These are phyloP conservation scores for Rhagium mordax DNA, from an alignment of 2,888 invertebrate species.

Conservation along the genomic window DNA sequence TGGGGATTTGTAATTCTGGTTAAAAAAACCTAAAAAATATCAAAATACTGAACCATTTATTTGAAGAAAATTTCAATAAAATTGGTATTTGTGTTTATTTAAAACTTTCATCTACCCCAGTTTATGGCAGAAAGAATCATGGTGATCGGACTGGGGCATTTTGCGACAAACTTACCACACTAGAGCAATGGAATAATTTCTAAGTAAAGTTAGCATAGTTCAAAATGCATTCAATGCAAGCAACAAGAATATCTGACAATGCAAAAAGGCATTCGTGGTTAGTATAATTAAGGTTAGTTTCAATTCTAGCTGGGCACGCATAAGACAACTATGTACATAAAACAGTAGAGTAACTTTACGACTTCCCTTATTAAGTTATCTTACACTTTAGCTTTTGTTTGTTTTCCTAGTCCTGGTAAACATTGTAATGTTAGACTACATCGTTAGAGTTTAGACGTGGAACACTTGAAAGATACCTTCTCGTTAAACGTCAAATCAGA, in stretches of 20 bases:
- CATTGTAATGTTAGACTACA: background rate
- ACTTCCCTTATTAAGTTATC: slow-evolving; percentile 32
- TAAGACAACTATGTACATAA: slow-evolving; percentile 36
- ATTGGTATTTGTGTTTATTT: too few species aligned
- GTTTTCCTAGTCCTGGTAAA: slow-evolving; percentile 9
- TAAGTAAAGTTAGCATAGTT: background rate
- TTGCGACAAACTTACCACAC: too few species aligned
- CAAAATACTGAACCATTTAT: too few species aligned
- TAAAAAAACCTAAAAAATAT: too few species aligned
- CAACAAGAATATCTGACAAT: background rate
- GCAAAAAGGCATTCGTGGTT: slow-evolving; percentile 10
- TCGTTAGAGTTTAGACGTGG: background rate
- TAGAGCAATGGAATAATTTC: background rate
- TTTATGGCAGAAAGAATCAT: too few species aligned
- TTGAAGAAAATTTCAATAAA: too few species aligned
- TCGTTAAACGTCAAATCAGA: background rate
- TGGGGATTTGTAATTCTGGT: too few species aligned
- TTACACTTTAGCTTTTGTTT: slow-evolving; percentile 20
- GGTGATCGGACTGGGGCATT: too few species aligned
- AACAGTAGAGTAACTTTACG: slow-evolving; percentile 28
- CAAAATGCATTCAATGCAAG: background rate
- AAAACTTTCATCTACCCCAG: too few species aligned
- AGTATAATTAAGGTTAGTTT: slow-evolving; percentile 17
- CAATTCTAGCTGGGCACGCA: slow-evolving; percentile 35
- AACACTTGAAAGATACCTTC: background rate